Conservation (phyloP, 1,140 invertebrate genomes). For the Ceratitis capitata region DNA sequence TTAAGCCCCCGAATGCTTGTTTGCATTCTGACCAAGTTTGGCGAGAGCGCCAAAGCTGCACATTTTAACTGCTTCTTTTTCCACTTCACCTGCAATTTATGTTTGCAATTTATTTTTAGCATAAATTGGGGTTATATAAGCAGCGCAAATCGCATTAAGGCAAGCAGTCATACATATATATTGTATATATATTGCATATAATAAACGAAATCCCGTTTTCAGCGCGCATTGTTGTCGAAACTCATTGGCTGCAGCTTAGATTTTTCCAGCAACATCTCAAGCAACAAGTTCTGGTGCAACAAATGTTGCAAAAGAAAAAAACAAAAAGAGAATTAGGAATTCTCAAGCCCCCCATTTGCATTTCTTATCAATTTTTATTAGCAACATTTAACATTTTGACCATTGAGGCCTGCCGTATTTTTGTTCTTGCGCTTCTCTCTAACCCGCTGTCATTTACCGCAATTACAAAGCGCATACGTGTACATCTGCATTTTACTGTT, state of each 20-base stretch:
- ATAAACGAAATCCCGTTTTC: neutral
- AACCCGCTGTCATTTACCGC: neutral
- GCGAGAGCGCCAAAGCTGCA: neutral
- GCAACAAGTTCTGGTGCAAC: neutral
- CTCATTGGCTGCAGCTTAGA: neutral
- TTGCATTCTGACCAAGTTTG: conserved; percentile 4
- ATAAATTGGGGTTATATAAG: conserved; percentile 25
- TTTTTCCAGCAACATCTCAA: neutral
- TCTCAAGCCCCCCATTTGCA: neutral
- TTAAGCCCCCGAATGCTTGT: neutral
- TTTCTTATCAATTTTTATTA: conserved; percentile 17
- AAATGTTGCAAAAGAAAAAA: neutral
- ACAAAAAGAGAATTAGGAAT: neutral
- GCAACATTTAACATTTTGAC: neutral
- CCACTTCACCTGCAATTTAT: neutral
- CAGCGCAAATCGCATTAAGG: neutral
- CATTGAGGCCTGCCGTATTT: too few relatives aligned
- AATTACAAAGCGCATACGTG: neutral
- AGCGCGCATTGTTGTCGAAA: neutral
- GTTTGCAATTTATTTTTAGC: neutral
- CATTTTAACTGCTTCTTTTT: neutral
- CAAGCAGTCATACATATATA: neutral
- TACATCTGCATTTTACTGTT: neutral
- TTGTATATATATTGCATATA: neutral
- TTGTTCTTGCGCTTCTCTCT: too few relatives aligned